phyloP scores from a whole-genome alignment of 2,113 vertebrate species.

The Menidia beryllina region DNA sequence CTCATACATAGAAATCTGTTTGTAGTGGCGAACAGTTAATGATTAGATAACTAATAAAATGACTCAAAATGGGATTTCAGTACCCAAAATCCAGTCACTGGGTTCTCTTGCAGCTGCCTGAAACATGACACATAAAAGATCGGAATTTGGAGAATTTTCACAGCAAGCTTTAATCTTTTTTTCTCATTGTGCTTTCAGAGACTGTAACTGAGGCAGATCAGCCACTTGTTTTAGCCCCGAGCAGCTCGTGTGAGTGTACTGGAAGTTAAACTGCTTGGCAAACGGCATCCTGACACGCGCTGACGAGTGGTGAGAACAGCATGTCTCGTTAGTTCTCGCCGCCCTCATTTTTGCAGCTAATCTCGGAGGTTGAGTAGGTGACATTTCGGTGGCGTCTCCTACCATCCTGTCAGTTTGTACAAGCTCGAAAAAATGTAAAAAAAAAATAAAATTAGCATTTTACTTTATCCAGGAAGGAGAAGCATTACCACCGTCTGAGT shows the following conservation, averaged over 20 bases:
- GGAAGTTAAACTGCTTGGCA: slow-evolving; percentile 40
- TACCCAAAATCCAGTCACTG: too few relatives aligned
- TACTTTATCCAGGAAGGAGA: neutral
- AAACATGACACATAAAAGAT: neutral
- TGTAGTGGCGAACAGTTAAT: too few relatives aligned
- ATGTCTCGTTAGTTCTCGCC: slow-evolving; percentile 56
- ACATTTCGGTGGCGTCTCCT: slow-evolving; percentile 25
- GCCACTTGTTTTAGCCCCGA: slow-evolving; percentile 11
- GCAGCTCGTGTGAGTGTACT: slow-evolving; percentile 32
- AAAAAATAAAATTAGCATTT: slow-evolving; percentile 6
- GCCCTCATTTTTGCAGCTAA: slow-evolving; percentile 49
- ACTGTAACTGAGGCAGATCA: slow-evolving; percentile 1
- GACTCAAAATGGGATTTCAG: too few relatives aligned
- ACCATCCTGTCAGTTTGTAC: slow-evolving; percentile 3
- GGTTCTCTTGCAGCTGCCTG: neutral
- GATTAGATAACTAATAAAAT: too few relatives aligned
- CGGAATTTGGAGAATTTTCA: neutral
- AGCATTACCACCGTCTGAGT: slow-evolving; percentile 20
- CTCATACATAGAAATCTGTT: too few relatives aligned
- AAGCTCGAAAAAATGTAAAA: neutral
- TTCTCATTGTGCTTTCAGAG: slow-evolving; percentile 1
- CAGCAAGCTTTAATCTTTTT: neutral
- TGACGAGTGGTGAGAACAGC: slow-evolving; percentile 53
- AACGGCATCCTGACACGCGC: slow-evolving; percentile 45
- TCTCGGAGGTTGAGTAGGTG: slow-evolving; percentile 45